Evolutionary conservation across 2,113 vertebrate species (phyloP), one percentile per base, ranked within the genome.

Genomic region (Poecile atricapillus): DNA sequence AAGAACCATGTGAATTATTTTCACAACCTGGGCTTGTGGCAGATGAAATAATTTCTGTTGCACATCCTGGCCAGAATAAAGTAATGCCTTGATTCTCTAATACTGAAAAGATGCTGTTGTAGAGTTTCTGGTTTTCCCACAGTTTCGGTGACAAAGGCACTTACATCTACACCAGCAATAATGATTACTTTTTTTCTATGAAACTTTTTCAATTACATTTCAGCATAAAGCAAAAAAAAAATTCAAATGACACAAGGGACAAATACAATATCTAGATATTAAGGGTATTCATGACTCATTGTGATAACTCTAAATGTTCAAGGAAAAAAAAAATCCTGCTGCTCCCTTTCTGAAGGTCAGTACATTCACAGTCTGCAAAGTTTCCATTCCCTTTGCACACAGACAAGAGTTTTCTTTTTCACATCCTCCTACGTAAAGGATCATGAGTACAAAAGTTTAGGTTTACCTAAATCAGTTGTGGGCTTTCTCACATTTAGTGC

Each of bases 341-440:
- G 17, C 64, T 88, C 64, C 39, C 39, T 31, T 67, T 39, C 52
- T 84, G 87, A 95, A 96, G 91, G 88, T 96, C 83, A 90, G 59
- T 81, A 67, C 39, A 46, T n/a, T 79, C 71, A 78, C 68, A 88
- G 8, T 68, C 85, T 63, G 43, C 31, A 90, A 95, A 93, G 52
- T 95, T 97, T 97, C 88, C 65, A 33, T 87, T 78, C 71, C 41
- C 46, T 82, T 69, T 90, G 60, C 56, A 90, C 43, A 18, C 50
- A 87, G 56, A 82, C 43, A 39, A 53, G 77, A 75, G 67, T 82
- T 94, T 83, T 93, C 68, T 81, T 88, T 96, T 87, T 37, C 92
- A 90, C 21, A 89, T 90, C 93, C 88, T 96, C 96, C 95, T 88
- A 89, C 87, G 1, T 64, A 79, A 62, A 78, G 20, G 68, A 93